Base-by-base conservation (phyloP, 2,888 invertebrate genomes). In the Heteromurus nitidus region DNA sequence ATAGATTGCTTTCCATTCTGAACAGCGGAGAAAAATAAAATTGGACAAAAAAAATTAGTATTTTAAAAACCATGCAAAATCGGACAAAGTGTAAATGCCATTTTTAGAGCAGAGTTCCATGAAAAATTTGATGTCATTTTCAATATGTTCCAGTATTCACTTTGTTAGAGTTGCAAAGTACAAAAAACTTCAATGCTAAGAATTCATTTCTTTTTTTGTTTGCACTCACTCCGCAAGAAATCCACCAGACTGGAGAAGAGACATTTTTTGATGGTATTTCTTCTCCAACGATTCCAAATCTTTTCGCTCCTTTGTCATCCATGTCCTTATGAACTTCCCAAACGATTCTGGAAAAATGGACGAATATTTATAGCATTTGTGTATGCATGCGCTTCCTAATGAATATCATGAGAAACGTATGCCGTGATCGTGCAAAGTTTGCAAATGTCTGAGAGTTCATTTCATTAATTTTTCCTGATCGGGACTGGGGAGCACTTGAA, bases 221-320 rank as follows among this genome's bases (percentile, higher is more conserved):
- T n/a, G n/a, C 11, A 42, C 77, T 79, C 64, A 79, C 77, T 79
- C 77, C 3, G 77, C 77, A 50, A 79, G 55, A 30, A 79, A 28
- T 68, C 69, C 60, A n/a, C 69, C 75, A 11, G 68, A 28, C 31
- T 79, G 69, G 44, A 79, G 68, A 50, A 75, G 69, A 58, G 77
- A 79, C 16, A 79, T 69, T 64, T 64, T 79, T 70, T 79, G 77
- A 55, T 64, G 55, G 30, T 64, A 79, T 44, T 70, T 79, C 64
- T 79, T 70, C 16, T 70, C 77, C 69, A 79, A 44, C 3, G 13
- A 28, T 24, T 58, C 64, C 70, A 79, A 53, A 24, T 26, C 22
- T 53, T 53, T 70, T 24, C 62, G 20, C 28, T 79, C 44, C 3
- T 53, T 70, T n/a, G 1, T 42, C 62, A 79, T 69, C 70, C 69